A percentile compares a stretch with the other conserved stretches of the same genome.
These are phyloP conservation scores for Leguminivora glycinivorella DNA, from an alignment of 1,140 invertebrate genomes.

Conservation along the genomic window DNA sequence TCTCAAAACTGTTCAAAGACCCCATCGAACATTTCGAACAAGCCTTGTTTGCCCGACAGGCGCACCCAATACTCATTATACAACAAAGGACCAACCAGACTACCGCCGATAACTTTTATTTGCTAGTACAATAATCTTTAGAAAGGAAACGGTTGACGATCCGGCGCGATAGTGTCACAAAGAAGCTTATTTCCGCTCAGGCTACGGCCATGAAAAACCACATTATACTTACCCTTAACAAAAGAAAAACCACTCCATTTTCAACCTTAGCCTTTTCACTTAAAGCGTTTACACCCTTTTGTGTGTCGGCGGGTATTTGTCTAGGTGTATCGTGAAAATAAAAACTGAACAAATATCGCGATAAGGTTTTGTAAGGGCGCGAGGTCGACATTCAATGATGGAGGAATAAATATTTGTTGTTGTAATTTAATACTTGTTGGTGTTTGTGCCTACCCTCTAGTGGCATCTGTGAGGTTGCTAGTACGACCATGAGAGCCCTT, in stretches of 20 bases:
- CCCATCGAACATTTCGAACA: not conserved
- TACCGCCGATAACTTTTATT: slow-evolving; percentile 66
- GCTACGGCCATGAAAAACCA: slow-evolving; percentile 61
- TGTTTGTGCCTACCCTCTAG: slow-evolving; percentile 42
- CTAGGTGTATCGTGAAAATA: slow-evolving; percentile 72
- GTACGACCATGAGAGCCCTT: not conserved
- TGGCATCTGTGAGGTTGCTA: slow-evolving; percentile 40
- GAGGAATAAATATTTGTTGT: slow-evolving; percentile 42
- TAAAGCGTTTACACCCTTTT: slow-evolving; percentile 36
- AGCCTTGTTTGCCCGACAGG: slow-evolving; percentile 3
- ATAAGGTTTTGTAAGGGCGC: slow-evolving; percentile 75
- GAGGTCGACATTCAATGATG: slow-evolving; percentile 64
- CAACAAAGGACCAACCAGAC: slow-evolving; percentile 24
- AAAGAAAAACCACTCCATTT: slow-evolving; percentile 41
- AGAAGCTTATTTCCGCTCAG: slow-evolving; percentile 75
- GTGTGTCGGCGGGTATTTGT: slow-evolving; percentile 41
- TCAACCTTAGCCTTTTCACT: slow-evolving; percentile 44
- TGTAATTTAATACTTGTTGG: slow-evolving; percentile 31
- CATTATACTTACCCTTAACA: slow-evolving; percentile 47
- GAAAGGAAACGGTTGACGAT: slow-evolving; percentile 72
- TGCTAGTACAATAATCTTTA: slow-evolving; percentile 71
- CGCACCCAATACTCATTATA: slow-evolving; percentile 16
- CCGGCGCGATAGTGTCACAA: slow-evolving; percentile 74
- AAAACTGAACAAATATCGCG: slow-evolving; percentile 74
- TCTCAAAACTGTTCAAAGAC: not conserved